Evolutionary conservation across 35 echinoderm and acorn worm genomes (phyloP).

Genomic region (Holothuria glaberrima): DNA sequence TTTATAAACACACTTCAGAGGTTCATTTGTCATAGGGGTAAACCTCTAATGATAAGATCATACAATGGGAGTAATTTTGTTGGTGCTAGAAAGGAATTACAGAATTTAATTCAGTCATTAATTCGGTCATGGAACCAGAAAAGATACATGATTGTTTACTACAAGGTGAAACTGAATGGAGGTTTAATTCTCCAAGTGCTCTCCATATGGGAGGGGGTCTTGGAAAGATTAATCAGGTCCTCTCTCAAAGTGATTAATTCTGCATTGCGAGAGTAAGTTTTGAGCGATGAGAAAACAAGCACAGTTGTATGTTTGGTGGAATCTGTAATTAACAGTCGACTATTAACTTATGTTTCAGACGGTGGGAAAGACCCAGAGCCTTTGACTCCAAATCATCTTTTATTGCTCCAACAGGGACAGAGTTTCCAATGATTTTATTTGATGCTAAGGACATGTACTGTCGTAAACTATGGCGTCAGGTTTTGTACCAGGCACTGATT

Average conservation of each 20-base stretch:
- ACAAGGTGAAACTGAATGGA: too few relatives aligned
- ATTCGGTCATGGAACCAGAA: not conserved
- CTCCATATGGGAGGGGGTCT: slow-evolving; percentile 7
- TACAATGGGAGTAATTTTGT: slow-evolving; percentile 38
- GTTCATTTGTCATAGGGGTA: slow-evolving; percentile 16
- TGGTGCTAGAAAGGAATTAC: not conserved
- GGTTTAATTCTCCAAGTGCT: slow-evolving; percentile 18
- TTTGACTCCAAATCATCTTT: slow-evolving; percentile 33
- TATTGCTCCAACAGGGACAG: slow-evolving; percentile 3
- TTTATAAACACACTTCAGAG: slow-evolving; percentile 26
- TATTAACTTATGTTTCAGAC: not conserved
- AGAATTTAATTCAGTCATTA: too few relatives aligned
- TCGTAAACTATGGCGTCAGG: not conserved
- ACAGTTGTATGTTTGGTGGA: slow-evolving; percentile 41
- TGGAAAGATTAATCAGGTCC: slow-evolving; percentile 9
- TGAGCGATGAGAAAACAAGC: slow-evolving; percentile 1
- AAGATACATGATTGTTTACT: not conserved
- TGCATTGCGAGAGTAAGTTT: not conserved
- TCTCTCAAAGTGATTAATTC: not conserved
- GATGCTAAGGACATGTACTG: not conserved
- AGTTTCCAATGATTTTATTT: not conserved
- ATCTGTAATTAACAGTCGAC: slow-evolving; percentile 27
- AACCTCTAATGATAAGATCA: not conserved
- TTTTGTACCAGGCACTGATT: not conserved
- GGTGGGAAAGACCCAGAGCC: not conserved